Base-by-base conservation (phyloP, 2,797 vertebrate species). In the Cheracebus regulus region DNA sequence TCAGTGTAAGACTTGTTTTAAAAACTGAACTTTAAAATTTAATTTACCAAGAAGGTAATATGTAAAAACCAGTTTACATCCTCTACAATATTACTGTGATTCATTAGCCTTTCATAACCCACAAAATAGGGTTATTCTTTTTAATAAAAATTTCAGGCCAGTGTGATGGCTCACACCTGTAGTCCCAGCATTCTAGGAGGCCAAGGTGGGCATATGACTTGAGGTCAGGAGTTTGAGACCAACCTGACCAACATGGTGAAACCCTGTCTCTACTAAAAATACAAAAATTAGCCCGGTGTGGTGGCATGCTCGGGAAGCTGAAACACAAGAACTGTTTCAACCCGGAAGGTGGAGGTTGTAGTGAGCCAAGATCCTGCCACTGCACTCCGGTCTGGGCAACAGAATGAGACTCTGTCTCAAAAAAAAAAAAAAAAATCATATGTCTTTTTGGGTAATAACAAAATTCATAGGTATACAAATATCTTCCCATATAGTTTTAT, bases 391-490 rank as follows among this genome's bases (percentile, higher is more conserved):
- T 67, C 61, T 67, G 33, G 4, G 4, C 61, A 67, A n/a, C 33
- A 67, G 15, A 67, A 17, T 17, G 8, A 67, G 33, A n/a, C 7
- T 33, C n/a, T 67, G 61, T n/a, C 7, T 4, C 30, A 67, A 64
- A 61, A 61, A 30, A 30, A 33, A 61, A 61, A 13, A 33, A 64
- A n/a, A n/a, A 64, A 64, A 33, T 50, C 33, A 36, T 78, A 28
- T 26, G 22, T 64, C 33, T 76, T 79, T 83, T 55, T 83, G 22
- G 36, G 24, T 90, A 83, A 36, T 41, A 94, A 83, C 22, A 75
- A 91, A 81, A 94, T 75, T 81, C 5, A 50, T 50, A 84, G 22
- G 81, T 93, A 2, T 87, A 89, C 39, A 96, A 86, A 94, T 78
- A 58, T 67, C 58, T 86, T 91, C 44, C 30, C 46, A 70, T 44